Percentiles rank a stretch among this genome's conserved stretches.
phyloP scores from a whole-genome alignment of 2,113 vertebrate genomes.

The Oryctolagus cuniculus region mOryCun1.1 NC_091437.1:11240501-11241000 shows the following conservation, averaged over 20 bases:
- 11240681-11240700: neutral
- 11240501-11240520: neutral
- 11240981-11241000: constrained; percentile 16
- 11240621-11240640: neutral
- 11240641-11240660: neutral
- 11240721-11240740: neutral
- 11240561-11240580: neutral
- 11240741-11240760: neutral
- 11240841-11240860: constrained; percentile 17
- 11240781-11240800: neutral
- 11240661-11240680: neutral
- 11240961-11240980: neutral
- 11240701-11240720: neutral
- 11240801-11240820: constrained; percentile 9
- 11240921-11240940: constrained; percentile 21
- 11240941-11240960: constrained; percentile 34
- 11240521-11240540: neutral
- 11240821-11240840: constrained; percentile 2
- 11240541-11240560: neutral
- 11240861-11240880: constrained; percentile 16
- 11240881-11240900: neutral
- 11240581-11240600: neutral
- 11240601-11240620: neutral
- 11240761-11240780: neutral
- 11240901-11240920: constrained; percentile 7